These are phyloP conservation scores for Carcinoscorpius rotundicauda DNA, from an alignment of 1,140 invertebrate species.

Conservation along the genomic window DNA sequence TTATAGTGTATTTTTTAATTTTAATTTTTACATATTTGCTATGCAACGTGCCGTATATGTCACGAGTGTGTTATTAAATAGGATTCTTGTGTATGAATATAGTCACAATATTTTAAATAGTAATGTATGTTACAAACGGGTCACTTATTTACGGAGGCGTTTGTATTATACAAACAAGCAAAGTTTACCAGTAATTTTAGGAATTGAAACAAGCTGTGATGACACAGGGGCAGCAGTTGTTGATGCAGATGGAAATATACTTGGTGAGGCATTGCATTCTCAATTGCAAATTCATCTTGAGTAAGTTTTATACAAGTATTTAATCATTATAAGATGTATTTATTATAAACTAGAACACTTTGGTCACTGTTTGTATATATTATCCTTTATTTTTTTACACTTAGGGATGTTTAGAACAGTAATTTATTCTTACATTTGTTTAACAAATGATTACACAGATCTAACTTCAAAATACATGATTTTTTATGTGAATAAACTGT, in stretches of 20 bases:
- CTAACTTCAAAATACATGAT: background rate
- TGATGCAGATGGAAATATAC: slow-evolving; percentile 49
- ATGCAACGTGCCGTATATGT: too few species aligned
- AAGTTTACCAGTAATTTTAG: slow-evolving; percentile 43
- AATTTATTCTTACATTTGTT: background rate
- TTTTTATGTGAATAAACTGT: too few species aligned
- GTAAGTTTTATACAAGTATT: slow-evolving; percentile 35
- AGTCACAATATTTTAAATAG: too few species aligned
- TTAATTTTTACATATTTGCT: too few species aligned
- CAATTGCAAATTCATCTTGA: slow-evolving; percentile 59
- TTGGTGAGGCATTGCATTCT: slow-evolving; percentile 64
- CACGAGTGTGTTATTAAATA: too few species aligned
- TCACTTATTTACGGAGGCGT: too few species aligned
- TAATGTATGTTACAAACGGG: too few species aligned
- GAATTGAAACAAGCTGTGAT: slow-evolving; percentile 98
- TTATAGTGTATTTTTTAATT: too few species aligned
- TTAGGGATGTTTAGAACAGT: background rate
- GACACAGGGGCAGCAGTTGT: slow-evolving; percentile 89
- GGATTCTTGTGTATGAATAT: too few species aligned
- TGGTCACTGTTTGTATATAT: too few species aligned
- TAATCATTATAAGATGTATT: slow-evolving; percentile 4
- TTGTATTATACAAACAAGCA: too few species aligned
- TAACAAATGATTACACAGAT: slow-evolving; percentile 3
- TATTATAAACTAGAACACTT: background rate
- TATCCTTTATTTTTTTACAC: background rate